Conservation (phyloP, 1,140 invertebrate species). For the Eupeodes corollae region DNA sequence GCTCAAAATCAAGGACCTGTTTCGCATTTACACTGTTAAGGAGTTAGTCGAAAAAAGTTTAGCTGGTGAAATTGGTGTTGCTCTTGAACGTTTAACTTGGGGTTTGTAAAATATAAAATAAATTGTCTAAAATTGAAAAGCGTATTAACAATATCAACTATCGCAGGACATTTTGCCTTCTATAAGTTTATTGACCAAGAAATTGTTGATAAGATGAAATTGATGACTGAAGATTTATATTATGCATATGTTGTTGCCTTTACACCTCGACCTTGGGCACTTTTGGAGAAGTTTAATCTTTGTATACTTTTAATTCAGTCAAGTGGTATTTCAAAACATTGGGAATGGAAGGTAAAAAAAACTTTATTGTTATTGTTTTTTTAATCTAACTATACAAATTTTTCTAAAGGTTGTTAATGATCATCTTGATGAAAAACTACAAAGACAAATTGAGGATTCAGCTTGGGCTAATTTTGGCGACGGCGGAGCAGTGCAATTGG, state of each 20-base stretch:
- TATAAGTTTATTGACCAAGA: conserved; percentile 19
- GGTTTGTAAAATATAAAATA: not conserved
- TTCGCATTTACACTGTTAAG: too few species aligned
- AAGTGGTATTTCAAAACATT: conserved; percentile 25
- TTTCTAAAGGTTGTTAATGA: conserved; percentile 11
- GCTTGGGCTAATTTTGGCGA: conserved; percentile 12
- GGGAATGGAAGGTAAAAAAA: conserved; percentile 21
- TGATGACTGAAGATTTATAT: conserved; percentile 31
- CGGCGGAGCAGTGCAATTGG: conserved; percentile 23
- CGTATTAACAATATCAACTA: not conserved
- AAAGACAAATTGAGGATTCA: conserved; percentile 23
- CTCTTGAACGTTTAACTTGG: not conserved
- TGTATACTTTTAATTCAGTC: conserved; percentile 22
- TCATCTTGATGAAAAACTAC: conserved; percentile 21
- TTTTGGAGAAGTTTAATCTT: conserved; percentile 17
- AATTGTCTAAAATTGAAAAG: not conserved
- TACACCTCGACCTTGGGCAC: conserved; percentile 25
- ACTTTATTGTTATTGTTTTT: too few species aligned
- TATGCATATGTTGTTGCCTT: conserved; percentile 15
- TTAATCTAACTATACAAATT: too few species aligned
- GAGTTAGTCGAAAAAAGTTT: not conserved
- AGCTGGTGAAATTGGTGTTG: not conserved
- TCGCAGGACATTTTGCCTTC: conserved; percentile 20
- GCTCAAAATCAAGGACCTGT: too few species aligned
- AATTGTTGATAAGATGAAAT: conserved; percentile 19